Conservation (phyloP, 53 echinoderm and acorn worm genomes). For the Henricia sp. region DNA sequence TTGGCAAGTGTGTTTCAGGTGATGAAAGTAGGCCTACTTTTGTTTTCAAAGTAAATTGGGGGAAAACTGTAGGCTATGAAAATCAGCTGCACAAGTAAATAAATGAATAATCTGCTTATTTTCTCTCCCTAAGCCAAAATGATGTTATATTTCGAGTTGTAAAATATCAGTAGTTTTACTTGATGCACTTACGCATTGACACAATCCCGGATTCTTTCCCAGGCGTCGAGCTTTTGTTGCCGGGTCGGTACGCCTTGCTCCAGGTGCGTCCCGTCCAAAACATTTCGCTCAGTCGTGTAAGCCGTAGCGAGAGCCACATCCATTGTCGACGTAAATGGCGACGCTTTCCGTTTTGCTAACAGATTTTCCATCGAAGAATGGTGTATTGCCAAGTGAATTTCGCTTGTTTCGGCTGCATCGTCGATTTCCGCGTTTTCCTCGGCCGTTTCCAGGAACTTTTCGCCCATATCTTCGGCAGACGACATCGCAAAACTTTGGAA, state of each 20-base stretch:
- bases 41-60: no score
- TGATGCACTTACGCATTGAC: constrained; percentile 47
- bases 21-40: no score
- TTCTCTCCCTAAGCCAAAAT: no score
- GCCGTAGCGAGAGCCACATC: constrained; percentile 54
- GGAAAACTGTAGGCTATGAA: no score
- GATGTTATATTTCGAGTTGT: no score
- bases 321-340: constrained; percentile 58
- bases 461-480: constrained; percentile 30
- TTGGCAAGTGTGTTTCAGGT: no score
- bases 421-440: constrained; percentile 17
- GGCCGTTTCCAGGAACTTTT: background rate
- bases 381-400: background rate
- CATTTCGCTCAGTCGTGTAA: constrained; percentile 40
- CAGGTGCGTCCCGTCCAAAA: constrained; percentile 37
- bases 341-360: constrained; percentile 30
- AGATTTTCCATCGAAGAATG: background rate
- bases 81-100: no score
- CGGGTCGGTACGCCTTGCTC: constrained; percentile 42
- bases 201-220: constrained; percentile 53
- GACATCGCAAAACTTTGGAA: constrained; percentile 25
- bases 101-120: no score
- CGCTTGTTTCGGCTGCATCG: background rate
- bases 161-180: no score
- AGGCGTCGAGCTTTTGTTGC: constrained; percentile 37